phyloP scores from a whole-genome alignment of 2,888 invertebrate species.

The Strigamia maritima region DNA sequence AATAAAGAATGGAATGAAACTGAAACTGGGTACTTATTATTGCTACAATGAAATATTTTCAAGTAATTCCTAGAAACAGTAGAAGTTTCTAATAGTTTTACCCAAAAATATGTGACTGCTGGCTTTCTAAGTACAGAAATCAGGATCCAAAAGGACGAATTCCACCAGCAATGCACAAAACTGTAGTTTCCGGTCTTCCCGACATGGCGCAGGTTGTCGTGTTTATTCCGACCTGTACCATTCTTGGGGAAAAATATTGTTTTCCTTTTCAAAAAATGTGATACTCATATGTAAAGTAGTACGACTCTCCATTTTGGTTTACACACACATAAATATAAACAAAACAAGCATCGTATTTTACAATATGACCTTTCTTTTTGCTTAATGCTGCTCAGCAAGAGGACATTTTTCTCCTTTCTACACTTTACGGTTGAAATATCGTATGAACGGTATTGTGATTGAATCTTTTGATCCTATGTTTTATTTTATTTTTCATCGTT shows the following conservation, averaged over 20 bases:
- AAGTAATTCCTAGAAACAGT: no score
- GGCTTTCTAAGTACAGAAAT: no score
- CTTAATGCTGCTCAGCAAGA: slow-evolving; percentile 29
- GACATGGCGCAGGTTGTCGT: no score
- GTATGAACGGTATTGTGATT: background rate
- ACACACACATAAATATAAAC: background rate
- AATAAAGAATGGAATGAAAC: background rate
- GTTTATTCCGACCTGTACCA: no score
- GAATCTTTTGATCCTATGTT: background rate
- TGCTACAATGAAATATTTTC: background rate
- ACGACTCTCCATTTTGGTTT: background rate
- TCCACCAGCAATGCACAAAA: no score
- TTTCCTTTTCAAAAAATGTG: background rate
- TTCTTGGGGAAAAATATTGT: no score
- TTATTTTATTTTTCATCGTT: background rate
- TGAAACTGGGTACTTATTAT: background rate
- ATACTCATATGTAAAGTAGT: slow-evolving; percentile 10
- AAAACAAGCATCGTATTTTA: background rate
- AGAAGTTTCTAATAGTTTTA: no score
- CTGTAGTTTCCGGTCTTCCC: no score
- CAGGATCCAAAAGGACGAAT: no score
- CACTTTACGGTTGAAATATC: background rate
- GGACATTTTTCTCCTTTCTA: background rate
- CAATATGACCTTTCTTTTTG: background rate
- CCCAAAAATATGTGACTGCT: no score